Percentiles rank a stretch among this genome's conserved stretches.
These are phyloP conservation scores for Cepaea hortensis DNA, from an alignment of 2,888 invertebrate genomes.

Conservation along the genomic window DNA sequence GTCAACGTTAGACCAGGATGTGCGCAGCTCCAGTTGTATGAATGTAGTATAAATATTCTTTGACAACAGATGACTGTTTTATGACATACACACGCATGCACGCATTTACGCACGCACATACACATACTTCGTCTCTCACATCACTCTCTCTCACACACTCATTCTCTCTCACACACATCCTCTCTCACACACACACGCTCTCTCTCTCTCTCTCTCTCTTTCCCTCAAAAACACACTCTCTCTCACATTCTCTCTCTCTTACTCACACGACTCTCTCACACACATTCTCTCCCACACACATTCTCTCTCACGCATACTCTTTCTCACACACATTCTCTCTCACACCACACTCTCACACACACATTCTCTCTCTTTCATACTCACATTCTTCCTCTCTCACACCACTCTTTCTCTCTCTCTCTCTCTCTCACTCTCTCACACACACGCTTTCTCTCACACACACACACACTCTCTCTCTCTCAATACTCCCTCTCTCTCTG, in stretches of 20 bases:
- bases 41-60: no score
- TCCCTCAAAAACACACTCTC: neutral
- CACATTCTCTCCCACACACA: neutral
- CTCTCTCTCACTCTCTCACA: neutral
- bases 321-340: neutral
- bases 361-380: neutral
- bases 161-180: no score
- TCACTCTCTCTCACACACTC: no score
- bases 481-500: neutral
- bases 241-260: slow-evolving; percentile 12
- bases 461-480: neutral
- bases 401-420: neutral
- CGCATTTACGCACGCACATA: no score
- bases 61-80: no score
- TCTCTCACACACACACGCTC: neutral
- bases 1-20: no score
- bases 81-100: no score
- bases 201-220: slow-evolving; percentile 2
- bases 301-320: neutral
- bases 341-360: neutral
- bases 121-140: no score
- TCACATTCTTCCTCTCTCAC: neutral
- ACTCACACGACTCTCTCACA: no score
- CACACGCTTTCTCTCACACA: neutral
- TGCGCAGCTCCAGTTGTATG: no score